Evolutionary conservation across 2,797 vertebrate genomes (phyloP).

Genomic region (Danio kyathit): DNA sequence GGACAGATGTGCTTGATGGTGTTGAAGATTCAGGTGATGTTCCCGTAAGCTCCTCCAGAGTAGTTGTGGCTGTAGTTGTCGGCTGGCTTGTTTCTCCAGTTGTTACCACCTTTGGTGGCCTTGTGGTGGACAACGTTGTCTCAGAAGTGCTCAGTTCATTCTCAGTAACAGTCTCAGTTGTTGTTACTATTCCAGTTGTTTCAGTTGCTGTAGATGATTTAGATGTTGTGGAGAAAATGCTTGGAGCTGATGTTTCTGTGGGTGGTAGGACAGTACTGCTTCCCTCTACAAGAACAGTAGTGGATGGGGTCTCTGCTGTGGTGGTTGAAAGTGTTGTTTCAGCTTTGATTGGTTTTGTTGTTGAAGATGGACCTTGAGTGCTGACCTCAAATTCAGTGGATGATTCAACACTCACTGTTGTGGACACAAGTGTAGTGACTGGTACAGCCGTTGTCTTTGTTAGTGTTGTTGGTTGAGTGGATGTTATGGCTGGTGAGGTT

Average conservation of each 20-base stretch:
- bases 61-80: too few species aligned
- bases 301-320: slow-evolving; percentile 12
- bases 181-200: slow-evolving; percentile 6
- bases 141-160: neutral
- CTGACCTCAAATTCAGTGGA: neutral
- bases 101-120: too few species aligned
- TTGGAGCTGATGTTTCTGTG: neutral
- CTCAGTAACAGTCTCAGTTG: slow-evolving; percentile 12
- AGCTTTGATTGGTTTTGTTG: neutral
- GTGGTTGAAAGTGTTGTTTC: slow-evolving; percentile 24
- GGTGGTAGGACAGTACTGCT: neutral
- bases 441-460: neutral
- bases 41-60: too few species aligned
- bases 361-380: neutral
- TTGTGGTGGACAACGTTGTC: neutral
- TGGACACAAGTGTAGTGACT: neutral
- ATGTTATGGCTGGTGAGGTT: neutral
- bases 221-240: neutral
- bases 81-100: too few species aligned
- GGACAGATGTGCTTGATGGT: neutral
- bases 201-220: slow-evolving; percentile 10
- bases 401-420: neutral
- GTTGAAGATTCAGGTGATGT: too few species aligned
- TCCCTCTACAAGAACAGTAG: slow-evolving; percentile 8
- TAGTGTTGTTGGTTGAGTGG: slow-evolving; percentile 13